Conservation (phyloP, 2,797 vertebrate genomes). For the Synanceia verrucosa region DNA sequence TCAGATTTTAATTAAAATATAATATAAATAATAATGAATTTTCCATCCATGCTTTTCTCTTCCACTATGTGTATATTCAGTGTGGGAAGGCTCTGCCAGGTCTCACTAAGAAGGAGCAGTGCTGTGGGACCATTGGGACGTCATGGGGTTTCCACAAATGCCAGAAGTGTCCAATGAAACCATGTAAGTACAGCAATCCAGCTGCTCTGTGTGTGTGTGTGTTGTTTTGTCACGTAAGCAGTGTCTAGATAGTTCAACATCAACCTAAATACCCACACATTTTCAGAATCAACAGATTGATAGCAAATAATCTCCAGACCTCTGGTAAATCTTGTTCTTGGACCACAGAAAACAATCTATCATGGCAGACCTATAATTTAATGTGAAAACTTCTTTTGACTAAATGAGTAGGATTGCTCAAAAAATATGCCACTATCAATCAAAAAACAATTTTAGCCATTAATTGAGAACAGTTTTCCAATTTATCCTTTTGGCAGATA, state of each 20-base stretch:
- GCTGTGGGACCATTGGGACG: constrained; percentile 93
- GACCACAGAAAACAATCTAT: too few relatives aligned
- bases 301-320: not conserved
- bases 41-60: not conserved
- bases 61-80: constrained; percentile 68
- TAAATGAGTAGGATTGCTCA: too few relatives aligned
- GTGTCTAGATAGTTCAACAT: not conserved
- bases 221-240: not conserved
- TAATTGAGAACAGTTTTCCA: too few relatives aligned
- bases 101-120: constrained; percentile 97
- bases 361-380: too few relatives aligned
- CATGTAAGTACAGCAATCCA: constrained; percentile 80
- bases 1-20: not conserved
- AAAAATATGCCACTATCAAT: too few relatives aligned
- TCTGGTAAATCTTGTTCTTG: not conserved
- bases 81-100: constrained; percentile 97
- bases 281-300: not conserved
- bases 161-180: constrained; percentile 95
- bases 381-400: too few relatives aligned
- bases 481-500: too few relatives aligned
- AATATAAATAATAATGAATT: not conserved
- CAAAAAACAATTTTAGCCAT: too few relatives aligned
- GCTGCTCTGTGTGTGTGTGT: not conserved
- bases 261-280: not conserved
- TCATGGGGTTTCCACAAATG: constrained; percentile 99